A percentile compares a stretch with the other conserved stretches of the same genome.
These are phyloP conservation scores for Microtus pennsylvanicus DNA, from an alignment of 2,113 vertebrate genomes.

Conservation along the genomic window DNA sequence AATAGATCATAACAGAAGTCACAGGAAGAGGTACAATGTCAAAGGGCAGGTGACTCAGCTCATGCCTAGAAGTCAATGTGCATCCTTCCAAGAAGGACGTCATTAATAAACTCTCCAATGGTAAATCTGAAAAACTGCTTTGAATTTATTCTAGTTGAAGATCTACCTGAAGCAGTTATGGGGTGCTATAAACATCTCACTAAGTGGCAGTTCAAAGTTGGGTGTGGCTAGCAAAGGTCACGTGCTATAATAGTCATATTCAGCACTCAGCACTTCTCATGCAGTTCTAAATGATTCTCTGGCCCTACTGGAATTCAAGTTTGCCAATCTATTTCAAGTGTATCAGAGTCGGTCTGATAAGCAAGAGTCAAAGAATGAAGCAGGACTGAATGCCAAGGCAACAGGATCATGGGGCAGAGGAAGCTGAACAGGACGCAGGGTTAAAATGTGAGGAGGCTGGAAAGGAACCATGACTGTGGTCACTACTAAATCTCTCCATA, in stretches of 20 bases:
- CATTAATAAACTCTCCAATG: not conserved
- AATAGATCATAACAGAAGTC: not conserved
- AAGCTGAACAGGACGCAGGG: not conserved
- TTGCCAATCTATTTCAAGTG: not conserved
- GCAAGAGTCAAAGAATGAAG: not conserved
- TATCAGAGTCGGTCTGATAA: not conserved
- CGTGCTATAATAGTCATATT: not conserved
- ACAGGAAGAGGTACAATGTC: not conserved
- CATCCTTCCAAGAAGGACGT: slow-evolving; percentile 27
- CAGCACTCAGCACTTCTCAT: not conserved
- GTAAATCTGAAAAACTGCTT: slow-evolving; percentile 11
- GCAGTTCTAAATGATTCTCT: slow-evolving; percentile 16
- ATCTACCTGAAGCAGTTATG: slow-evolving; percentile 34
- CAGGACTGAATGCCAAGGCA: not conserved
- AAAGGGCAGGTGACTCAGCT: slow-evolving; percentile 28
- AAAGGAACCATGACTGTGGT: not conserved
- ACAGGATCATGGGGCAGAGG: not conserved
- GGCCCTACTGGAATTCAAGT: not conserved
- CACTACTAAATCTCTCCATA: not conserved
- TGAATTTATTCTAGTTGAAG: slow-evolving; percentile 37
- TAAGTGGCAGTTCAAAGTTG: not conserved
- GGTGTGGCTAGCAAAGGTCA: not conserved
- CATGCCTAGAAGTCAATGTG: not conserved
- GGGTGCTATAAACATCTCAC: slow-evolving; percentile 23
- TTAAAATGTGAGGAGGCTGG: not conserved